phyloP scores from a whole-genome alignment of 2,113 vertebrate species.

The Hemiprocne comata region DNA sequence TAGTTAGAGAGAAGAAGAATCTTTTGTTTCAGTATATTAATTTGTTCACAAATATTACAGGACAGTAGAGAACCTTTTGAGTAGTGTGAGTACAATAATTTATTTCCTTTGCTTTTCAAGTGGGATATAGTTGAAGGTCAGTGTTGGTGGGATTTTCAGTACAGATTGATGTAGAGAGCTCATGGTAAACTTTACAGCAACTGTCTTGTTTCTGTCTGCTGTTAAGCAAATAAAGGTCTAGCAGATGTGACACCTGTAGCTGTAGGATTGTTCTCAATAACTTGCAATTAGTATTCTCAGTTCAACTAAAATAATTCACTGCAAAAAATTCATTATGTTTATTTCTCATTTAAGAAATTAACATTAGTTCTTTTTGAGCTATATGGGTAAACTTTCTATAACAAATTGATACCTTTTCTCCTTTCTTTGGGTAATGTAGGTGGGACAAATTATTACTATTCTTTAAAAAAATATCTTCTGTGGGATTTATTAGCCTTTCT shows the following conservation, averaged over 20 bases:
- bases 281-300: background rate
- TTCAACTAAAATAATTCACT: background rate
- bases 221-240: background rate
- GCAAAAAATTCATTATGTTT: rapidly evolving
- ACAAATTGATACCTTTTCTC: background rate
- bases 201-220: background rate
- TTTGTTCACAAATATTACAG: background rate
- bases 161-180: background rate
- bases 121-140: background rate
- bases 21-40: background rate
- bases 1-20: background rate
- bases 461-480: background rate
- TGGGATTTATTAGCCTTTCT: background rate
- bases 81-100: background rate
- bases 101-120: background rate
- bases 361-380: background rate
- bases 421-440: background rate
- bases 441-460: background rate
- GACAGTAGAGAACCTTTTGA: background rate
- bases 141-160: background rate
- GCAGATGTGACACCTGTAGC: background rate
- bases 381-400: background rate
- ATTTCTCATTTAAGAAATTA: background rate
- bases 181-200: background rate
- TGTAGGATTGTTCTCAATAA: background rate